These are phyloP conservation scores for Cromileptes altivelis DNA, from an alignment of 2,113 vertebrate genomes.

Conservation along the genomic window DNA sequence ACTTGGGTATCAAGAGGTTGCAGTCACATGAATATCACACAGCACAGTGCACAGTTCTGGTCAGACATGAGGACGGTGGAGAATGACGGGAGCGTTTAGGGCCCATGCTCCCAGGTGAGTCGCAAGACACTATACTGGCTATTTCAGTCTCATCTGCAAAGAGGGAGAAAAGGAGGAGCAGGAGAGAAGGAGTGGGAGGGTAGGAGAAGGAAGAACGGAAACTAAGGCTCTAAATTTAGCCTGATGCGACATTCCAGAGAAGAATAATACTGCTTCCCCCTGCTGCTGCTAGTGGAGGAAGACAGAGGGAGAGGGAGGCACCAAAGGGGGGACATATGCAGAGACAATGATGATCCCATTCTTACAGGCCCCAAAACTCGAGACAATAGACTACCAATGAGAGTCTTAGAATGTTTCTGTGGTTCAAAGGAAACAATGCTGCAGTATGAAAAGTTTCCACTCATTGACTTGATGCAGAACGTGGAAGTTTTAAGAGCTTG, in stretches of 20 bases:
- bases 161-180: slow-evolving; percentile 60
- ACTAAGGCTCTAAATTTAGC: slow-evolving; percentile 84
- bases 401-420: background rate
- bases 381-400: background rate
- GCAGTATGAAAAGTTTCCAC: slow-evolving; percentile 45
- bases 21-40: background rate
- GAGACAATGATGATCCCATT: background rate
- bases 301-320: slow-evolving; percentile 40
- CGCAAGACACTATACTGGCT: slow-evolving; percentile 68
- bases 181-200: slow-evolving; percentile 53
- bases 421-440: slow-evolving; percentile 29
- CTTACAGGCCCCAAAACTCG: slow-evolving; percentile 18
- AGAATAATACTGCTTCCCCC: slow-evolving; percentile 82
- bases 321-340: slow-evolving; percentile 13
- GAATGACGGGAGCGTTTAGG: slow-evolving; percentile 39
- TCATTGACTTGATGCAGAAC: slow-evolving; percentile 16
- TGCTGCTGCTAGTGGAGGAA: slow-evolving; percentile 50
- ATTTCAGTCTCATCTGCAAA: slow-evolving; percentile 78
- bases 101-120: slow-evolving; percentile 75
- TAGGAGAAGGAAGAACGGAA: slow-evolving; percentile 80
- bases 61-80: background rate
- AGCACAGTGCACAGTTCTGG: background rate
- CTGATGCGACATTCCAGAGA: slow-evolving; percentile 85
- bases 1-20: background rate
- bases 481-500: slow-evolving; percentile 35